Conservation (phyloP, 2,888 invertebrate genomes). For the Ectemnius continuus region DNA sequence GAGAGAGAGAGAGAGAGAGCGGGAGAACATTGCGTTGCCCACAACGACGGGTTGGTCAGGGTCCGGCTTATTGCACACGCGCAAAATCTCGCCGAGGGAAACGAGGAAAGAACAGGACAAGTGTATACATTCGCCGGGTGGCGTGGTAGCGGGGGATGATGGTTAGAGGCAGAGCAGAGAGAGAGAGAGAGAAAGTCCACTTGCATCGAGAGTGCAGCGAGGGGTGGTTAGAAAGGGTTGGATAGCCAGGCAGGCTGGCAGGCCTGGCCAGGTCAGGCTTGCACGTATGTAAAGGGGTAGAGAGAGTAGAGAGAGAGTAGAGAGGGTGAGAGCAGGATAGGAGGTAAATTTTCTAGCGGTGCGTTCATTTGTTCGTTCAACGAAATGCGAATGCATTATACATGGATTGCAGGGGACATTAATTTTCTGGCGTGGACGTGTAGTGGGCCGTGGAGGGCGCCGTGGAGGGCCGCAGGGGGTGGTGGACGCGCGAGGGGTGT, state of each 20-base stretch:
- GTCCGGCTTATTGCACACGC: conserved; percentile 55
- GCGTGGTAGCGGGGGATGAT: conserved; percentile 3
- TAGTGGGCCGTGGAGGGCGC: conserved; percentile 68
- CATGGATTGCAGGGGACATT: conserved; percentile 78
- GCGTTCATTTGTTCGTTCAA: conserved; percentile 76
- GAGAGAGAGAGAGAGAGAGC: conserved; percentile 27
- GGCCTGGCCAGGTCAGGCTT: conserved; percentile 1
- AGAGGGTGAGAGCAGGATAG: conserved; percentile 52
- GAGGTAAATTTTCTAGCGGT: conserved; percentile 77
- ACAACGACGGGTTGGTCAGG: conserved; percentile 56
- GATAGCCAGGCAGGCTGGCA: conserved; percentile 15
- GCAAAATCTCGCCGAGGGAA: conserved; percentile 51
- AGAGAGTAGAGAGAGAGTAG: conserved; percentile 5
- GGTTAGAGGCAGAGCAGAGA: background rate
- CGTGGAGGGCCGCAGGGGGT: conserved; percentile 13
- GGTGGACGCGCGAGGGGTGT: background rate
- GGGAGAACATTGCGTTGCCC: conserved; percentile 21
- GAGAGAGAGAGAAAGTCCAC: conserved; percentile 7
- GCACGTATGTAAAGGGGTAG: background rate
- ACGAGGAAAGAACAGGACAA: conserved; percentile 33
- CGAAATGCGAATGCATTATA: conserved; percentile 78
- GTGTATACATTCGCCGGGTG: conserved; percentile 4
- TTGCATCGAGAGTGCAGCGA: background rate
- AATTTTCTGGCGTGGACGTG: conserved; percentile 77
- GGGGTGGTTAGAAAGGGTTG: background rate